Conservation (phyloP, 2,113 vertebrate species). For the Malurus cyaneus region DNA sequence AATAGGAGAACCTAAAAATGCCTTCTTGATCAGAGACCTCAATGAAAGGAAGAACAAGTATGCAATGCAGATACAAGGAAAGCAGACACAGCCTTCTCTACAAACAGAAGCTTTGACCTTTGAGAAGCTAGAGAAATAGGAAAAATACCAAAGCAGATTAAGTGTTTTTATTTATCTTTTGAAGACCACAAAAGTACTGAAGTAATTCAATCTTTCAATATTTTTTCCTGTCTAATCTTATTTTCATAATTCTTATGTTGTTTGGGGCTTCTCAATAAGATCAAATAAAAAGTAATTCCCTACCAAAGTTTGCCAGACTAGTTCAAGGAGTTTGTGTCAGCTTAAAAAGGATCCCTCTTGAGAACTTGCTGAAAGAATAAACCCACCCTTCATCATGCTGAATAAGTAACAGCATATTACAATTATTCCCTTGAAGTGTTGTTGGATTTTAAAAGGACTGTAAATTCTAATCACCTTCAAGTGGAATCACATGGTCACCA, state of each 20-base stretch:
- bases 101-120: background rate
- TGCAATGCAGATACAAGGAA: background rate
- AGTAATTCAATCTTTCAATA: background rate
- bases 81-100: background rate
- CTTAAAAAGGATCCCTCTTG: background rate
- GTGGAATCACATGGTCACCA: background rate
- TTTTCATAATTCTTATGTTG: background rate
- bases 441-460: background rate
- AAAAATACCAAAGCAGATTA: background rate
- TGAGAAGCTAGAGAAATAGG: background rate
- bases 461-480: background rate
- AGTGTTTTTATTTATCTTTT: background rate
- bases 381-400: background rate
- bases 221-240: background rate
- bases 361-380: conserved; percentile 14
- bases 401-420: background rate
- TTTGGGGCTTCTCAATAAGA: background rate
- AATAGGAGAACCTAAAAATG: background rate
- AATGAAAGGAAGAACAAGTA: background rate
- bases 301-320: background rate
- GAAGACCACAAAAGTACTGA: background rate
- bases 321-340: conserved; percentile 1
- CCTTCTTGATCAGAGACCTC: background rate
- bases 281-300: background rate
- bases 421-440: background rate